phyloP scores from a whole-genome alignment of 1,140 invertebrate genomes.

The Trachymyrmex septentrionalis region DNA sequence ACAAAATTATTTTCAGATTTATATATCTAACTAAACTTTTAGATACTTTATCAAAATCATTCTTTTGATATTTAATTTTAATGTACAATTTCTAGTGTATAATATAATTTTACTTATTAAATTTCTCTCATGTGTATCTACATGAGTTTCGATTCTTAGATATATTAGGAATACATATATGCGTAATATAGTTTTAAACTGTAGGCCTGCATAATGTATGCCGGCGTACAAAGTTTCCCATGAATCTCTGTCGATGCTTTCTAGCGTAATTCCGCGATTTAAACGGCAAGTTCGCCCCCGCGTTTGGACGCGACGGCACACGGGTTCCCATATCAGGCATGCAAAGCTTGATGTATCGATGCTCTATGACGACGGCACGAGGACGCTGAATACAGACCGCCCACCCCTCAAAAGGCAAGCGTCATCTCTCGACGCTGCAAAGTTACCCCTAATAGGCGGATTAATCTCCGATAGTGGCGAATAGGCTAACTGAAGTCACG shows the following conservation, averaged over 20 bases:
- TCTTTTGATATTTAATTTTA: background rate
- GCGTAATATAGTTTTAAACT: constrained; percentile 3
- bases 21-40: too few relatives aligned
- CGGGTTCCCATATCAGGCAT: constrained; percentile 86
- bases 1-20: too few relatives aligned
- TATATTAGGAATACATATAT: background rate
- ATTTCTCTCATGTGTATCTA: background rate
- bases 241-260: constrained; percentile 60
- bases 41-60: too few relatives aligned
- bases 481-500: constrained; percentile 69
- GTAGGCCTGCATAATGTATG: constrained; percentile 25
- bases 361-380: constrained; percentile 82
- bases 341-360: constrained; percentile 87
- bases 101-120: background rate
- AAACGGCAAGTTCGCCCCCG: constrained; percentile 61
- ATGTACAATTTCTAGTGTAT: background rate
- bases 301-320: constrained; percentile 43
- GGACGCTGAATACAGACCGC: constrained; percentile 82
- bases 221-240: constrained; percentile 60
- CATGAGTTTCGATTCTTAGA: background rate
- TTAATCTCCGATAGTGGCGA: constrained; percentile 83
- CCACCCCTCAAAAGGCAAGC: constrained; percentile 80
- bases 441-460: constrained; percentile 85
- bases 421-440: constrained; percentile 71
- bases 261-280: constrained; percentile 72